phyloP scores from a whole-genome alignment of 30 jellyfish, hydroid and myxozoan genomes.

The Pseudorhiza aurosa region DNA sequence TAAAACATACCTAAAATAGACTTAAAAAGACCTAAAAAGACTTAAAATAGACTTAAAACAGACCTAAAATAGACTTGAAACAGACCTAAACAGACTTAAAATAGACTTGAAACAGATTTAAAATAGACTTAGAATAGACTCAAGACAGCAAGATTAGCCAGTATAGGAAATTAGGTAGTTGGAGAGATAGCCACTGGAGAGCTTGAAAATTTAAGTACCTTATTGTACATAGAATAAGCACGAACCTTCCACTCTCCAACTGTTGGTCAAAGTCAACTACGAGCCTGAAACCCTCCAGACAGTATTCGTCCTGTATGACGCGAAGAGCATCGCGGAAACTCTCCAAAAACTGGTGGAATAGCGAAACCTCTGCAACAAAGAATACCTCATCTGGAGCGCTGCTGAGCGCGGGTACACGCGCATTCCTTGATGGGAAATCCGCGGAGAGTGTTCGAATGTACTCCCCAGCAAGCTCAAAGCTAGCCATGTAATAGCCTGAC shows the following conservation, averaged over 20 bases:
- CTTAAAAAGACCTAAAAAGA: too few relatives aligned
- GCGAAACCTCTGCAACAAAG: conserved; percentile 28
- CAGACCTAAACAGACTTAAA: too few relatives aligned
- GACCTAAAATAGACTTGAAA: too few relatives aligned
- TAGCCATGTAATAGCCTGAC: conserved; percentile 74
- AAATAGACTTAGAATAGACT: too few relatives aligned
- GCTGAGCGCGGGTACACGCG: background rate
- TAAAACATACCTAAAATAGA: too few relatives aligned
- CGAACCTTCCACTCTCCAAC: conserved; percentile 51
- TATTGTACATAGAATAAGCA: background rate
- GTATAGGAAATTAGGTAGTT: too few relatives aligned
- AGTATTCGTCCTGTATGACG: conserved; percentile 15
- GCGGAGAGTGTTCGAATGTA: conserved; percentile 40
- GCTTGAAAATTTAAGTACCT: too few relatives aligned
- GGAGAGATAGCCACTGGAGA: too few relatives aligned
- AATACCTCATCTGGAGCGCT: background rate
- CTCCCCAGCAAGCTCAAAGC: conserved; percentile 85
- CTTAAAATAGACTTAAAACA: too few relatives aligned
- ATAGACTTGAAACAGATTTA: too few relatives aligned
- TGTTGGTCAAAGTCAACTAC: conserved; percentile 52
- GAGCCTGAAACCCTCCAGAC: conserved; percentile 52
- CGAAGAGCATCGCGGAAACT: background rate
- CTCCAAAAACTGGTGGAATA: conserved; percentile 7
- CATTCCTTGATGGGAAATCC: background rate
- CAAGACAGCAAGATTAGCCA: too few relatives aligned